A percentile compares a stretch with the other conserved stretches of the same genome.
Conservation (phyloP, 2,113 vertebrate species). For the Amia ocellicauda region DNA sequence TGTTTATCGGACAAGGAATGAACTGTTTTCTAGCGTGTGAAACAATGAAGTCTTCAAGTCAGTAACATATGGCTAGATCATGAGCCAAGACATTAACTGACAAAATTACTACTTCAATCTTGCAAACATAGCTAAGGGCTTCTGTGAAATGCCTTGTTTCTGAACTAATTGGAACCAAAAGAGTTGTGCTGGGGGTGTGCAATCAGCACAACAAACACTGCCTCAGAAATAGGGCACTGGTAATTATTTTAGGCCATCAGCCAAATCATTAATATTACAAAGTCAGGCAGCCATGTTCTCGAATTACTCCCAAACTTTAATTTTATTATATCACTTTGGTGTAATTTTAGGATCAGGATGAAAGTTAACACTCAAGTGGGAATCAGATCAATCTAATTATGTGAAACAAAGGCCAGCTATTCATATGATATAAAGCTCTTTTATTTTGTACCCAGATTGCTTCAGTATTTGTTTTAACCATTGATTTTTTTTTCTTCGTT, state of each 20-base stretch:
- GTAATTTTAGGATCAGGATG: not conserved
- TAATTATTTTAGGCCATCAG: conserved; percentile 54
- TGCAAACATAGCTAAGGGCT: conserved; percentile 47
- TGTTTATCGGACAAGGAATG: conserved; percentile 1
- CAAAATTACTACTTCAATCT: conserved; percentile 36
- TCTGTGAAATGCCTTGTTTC: conserved; percentile 45
- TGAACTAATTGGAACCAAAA: conserved; percentile 58
- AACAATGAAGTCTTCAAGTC: conserved; percentile 28
- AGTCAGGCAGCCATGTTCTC: conserved; percentile 33
- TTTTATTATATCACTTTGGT: not conserved
- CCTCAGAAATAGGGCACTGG: conserved; percentile 52
- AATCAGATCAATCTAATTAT: not conserved
- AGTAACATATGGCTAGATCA: conserved; percentile 34
- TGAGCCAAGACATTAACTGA: conserved; percentile 31
- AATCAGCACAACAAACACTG: conserved; percentile 48
- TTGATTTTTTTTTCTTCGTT: not conserved
- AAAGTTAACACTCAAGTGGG: not conserved
- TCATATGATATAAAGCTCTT: not conserved
- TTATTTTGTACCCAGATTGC: not conserved
- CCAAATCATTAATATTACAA: conserved; percentile 49
- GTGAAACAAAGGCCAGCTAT: not conserved
- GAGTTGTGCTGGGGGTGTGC: conserved; percentile 48
- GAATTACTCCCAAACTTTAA: conserved; percentile 14
- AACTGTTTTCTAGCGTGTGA: conserved; percentile 3
- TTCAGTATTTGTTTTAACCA: not conserved